phyloP scores from a whole-genome alignment of 2,888 invertebrate species.

The Luperina testacea region DNA sequence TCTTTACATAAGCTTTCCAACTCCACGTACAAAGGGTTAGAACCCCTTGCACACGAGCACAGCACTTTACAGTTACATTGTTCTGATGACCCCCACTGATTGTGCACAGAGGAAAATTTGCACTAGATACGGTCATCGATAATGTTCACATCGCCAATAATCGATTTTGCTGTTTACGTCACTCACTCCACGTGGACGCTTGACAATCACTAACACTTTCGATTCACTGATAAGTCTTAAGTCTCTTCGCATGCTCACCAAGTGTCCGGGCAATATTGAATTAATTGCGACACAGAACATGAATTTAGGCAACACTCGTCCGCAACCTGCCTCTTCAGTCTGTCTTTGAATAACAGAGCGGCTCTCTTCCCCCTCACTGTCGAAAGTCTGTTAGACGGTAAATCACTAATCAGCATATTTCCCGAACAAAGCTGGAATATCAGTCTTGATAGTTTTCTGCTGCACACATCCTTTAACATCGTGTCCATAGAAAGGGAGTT shows the following conservation, averaged over 20 bases:
- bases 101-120: conserved; percentile 48
- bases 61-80: conserved; percentile 45
- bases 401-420: conserved; percentile 70
- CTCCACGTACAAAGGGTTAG: conserved; percentile 44
- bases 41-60: conserved; percentile 31
- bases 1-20: conserved; percentile 42
- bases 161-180: conserved; percentile 45
- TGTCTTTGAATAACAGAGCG: conserved; percentile 72
- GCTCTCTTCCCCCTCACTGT: conserved; percentile 77
- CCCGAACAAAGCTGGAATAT: conserved; percentile 80
- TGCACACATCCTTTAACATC: conserved; percentile 76
- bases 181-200: conserved; percentile 52
- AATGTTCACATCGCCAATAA: conserved; percentile 44
- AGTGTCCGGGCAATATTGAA: conserved; percentile 83
- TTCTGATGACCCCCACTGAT: conserved; percentile 51
- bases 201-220: conserved; percentile 47
- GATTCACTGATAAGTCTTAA: conserved; percentile 53
- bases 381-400: conserved; percentile 70
- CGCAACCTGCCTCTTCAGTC: conserved; percentile 77
- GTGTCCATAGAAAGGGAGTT: conserved; percentile 73
- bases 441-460: conserved; percentile 73
- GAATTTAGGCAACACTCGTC: conserved; percentile 81
- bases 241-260: conserved; percentile 73
- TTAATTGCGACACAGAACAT: conserved; percentile 80
- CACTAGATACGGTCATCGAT: conserved; percentile 39